Evolutionary conservation across 23 tunicate genomes (phyloP), one percentile per base, ranked within the genome.

Genomic region (Halocynthia roretzi): DNA sequence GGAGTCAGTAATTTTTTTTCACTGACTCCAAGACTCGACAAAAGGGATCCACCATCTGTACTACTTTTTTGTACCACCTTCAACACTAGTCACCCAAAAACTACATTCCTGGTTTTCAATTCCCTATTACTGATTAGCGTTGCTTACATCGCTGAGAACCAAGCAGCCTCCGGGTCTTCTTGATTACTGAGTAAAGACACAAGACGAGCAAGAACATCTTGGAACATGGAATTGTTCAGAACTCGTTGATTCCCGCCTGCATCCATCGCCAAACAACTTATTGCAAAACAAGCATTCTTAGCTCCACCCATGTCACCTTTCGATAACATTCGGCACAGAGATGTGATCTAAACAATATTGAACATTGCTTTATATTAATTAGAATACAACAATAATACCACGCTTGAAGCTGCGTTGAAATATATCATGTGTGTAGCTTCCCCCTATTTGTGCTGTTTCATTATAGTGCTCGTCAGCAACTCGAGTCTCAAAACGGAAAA

Each of bases 251-350:
- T 85, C 12, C 97, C 97, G 52, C 85, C 90, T 6, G 71, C 71
- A 53, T 81, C 87, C 14, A 86, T 74, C 54, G 97, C 91, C 49
- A 91, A 61, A 77, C 97, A 85, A 77, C 97, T 91, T 17, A 85
- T 56, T 52, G 97, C 97, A 85, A 91, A 91, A 76, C 97, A 91
- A n/a, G 97, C 97, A 58, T 91, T 91, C 67, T 91, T 91, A 7
- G 87, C 87, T 56, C 97, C 80, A 15, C 87, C 90, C 84, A 82
- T 83, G 67, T 91, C 87, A 48, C 97, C 97, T 71, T 91, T 83
- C 5, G 62, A n/a, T 22, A 91, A 70, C 97, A 91, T 91, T 50
- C 87, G 97, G 54, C 87, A 85, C 8, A 91, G 63, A 8, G 97
- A 60, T 7, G 84, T 74, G 6, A 85, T 73, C 97, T 91, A 67